These are phyloP conservation scores for Phortica variegata DNA, from an alignment of 1,140 invertebrate genomes.

Conservation along the genomic window DNA sequence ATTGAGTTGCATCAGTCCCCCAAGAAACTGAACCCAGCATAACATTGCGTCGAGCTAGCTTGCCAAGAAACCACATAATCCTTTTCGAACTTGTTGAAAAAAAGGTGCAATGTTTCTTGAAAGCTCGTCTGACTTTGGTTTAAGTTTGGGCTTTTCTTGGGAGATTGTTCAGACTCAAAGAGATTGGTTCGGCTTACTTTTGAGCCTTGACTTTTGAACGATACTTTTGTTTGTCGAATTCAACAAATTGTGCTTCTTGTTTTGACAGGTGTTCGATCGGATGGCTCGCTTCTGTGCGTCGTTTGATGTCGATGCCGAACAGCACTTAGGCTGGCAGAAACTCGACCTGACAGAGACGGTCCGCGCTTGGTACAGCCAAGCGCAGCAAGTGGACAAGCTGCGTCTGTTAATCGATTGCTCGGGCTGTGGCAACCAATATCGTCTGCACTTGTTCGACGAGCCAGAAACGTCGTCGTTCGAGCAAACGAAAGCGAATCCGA, in stretches of 20 bases:
- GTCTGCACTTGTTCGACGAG: slow-evolving; percentile 59
- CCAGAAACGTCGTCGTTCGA: not conserved
- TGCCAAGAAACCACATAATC: not conserved
- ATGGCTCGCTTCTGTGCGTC: slow-evolving; percentile 70
- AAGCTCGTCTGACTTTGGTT: too few species aligned
- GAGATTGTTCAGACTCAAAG: too few species aligned
- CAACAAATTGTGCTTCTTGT: too few species aligned
- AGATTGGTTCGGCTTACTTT: too few species aligned
- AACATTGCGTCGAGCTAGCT: too few species aligned
- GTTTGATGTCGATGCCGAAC: slow-evolving; percentile 66
- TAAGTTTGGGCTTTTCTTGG: too few species aligned
- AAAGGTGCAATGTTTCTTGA: too few species aligned
- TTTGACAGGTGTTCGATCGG: slow-evolving; percentile 62
- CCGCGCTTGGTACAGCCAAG: slow-evolving; percentile 69
- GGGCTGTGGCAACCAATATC: slow-evolving; percentile 74
- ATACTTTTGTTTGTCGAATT: too few species aligned
- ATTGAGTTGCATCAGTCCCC: too few species aligned
- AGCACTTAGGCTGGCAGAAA: slow-evolving; percentile 81
- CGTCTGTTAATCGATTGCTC: slow-evolving; percentile 81
- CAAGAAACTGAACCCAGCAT: not conserved
- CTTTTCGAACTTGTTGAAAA: too few species aligned
- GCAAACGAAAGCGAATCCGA: not conserved
- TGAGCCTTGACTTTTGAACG: too few species aligned
- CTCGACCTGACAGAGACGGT: slow-evolving; percentile 79
- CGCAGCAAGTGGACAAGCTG: slow-evolving; percentile 60